phyloP scores from a whole-genome alignment of 2,797 vertebrate species.

The Ciconia nigra region DNA sequence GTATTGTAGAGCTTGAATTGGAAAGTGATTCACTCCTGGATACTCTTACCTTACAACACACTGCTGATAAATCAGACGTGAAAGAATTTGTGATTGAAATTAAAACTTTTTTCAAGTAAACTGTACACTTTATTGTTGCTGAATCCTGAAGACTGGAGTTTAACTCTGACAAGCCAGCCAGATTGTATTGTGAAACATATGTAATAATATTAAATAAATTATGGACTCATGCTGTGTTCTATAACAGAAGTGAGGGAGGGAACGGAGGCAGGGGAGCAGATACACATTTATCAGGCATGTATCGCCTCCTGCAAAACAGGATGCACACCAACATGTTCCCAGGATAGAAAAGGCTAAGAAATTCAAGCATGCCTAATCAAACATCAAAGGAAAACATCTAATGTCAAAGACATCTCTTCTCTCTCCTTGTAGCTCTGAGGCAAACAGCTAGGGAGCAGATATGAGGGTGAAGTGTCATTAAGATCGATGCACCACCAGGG shows the following conservation, averaged over 20 bases:
- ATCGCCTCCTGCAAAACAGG: not conserved
- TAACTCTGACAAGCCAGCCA: not conserved
- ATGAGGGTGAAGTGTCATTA: not conserved
- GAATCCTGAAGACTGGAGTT: not conserved
- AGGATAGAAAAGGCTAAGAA: not conserved
- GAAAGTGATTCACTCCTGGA: not conserved
- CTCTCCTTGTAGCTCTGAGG: not conserved
- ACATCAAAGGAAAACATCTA: not conserved
- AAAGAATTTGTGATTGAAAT: constrained; percentile 25
- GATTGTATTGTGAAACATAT: not conserved
- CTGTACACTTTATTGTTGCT: not conserved
- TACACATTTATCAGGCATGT: not conserved
- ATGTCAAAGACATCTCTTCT: not conserved
- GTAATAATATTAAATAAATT: not conserved
- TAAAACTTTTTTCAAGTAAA: not conserved
- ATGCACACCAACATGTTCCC: not conserved
- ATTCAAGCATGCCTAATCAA: not conserved
- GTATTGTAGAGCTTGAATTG: not conserved
- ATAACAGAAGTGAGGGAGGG: not conserved
- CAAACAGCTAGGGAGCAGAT: not conserved
- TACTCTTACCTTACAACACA: not conserved
- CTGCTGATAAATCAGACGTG: not conserved
- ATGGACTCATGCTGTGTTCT: not conserved
- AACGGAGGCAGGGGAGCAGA: not conserved
- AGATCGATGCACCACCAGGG: not conserved